Base-by-base conservation (phyloP, 2,888 invertebrate species). In the Harpagoxenus sublaevis region DNA sequence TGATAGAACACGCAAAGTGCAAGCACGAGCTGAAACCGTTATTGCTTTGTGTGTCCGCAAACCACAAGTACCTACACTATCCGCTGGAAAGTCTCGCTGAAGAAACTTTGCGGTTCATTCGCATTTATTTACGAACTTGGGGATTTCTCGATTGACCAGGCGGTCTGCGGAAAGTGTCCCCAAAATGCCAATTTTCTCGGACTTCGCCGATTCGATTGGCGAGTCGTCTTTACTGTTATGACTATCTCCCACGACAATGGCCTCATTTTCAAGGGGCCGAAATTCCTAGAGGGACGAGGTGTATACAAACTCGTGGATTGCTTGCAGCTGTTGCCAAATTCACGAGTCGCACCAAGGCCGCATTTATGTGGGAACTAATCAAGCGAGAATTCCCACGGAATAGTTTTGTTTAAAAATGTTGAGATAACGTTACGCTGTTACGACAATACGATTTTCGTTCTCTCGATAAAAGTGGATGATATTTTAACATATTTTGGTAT, bases 311-410 rank as follows among this genome's bases (percentile, higher is more conserved):
- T 75, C 66, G 10, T 71, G 81, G 86, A 86, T 86, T 70, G 79
- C 77, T 63, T 45, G 77, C 89, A 89, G 89, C 89, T 89, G 89
- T 85, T 89, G 71, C 66, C 57, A 68, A 51, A 87, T 83, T 78
- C 84, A 71, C 57, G 57, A 62, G 53, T 70, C n/a, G 57, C 70
- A 62, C 75, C 79, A 79, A 82, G 85, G 45, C 15, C 66, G 10
- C n/a, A 55, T 57, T 51, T 57, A 55, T 53, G 53, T 53, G 78
- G n/a, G 31, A 66, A 78, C n/a, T 66, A 53, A 66, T 78, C 77
- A 45, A 35, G 2, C n/a, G n/a, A 12, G 12, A n/a, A 6, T 63
- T 66, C 23, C 6, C 31, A 48, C 28, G n/a, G 9, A 57, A 68
- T 31, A 66, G 31, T 66, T 53, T 65, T 5, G 42, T 45, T 42